phyloP scores from a whole-genome alignment of 2,113 vertebrate species.

The Epinephelus lanceolatus region DNA sequence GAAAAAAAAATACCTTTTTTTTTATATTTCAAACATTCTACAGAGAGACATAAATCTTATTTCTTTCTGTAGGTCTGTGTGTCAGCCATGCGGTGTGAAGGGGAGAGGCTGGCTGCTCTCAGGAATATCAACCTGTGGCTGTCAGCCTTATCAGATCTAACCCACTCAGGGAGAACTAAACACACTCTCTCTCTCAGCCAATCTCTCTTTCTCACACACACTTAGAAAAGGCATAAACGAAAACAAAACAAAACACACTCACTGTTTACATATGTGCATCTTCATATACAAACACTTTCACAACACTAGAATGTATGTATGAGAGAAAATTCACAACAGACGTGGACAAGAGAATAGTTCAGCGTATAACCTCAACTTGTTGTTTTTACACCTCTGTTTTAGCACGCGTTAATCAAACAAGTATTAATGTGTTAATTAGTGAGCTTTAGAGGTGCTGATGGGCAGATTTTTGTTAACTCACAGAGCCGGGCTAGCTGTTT shows the following conservation, averaged over 20 bases:
- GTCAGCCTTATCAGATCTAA: slow-evolving; percentile 81
- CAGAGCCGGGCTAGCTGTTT: not conserved
- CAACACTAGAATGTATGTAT: slow-evolving; percentile 6
- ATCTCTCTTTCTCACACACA: slow-evolving; percentile 44
- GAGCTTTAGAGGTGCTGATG: not conserved
- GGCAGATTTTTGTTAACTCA: not conserved
- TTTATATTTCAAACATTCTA: slow-evolving; percentile 38
- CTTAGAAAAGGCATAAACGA: slow-evolving; percentile 8
- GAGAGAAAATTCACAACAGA: slow-evolving; percentile 20
- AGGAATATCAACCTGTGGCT: slow-evolving; percentile 79
- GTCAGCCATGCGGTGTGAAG: slow-evolving; percentile 71
- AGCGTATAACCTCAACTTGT: not conserved
- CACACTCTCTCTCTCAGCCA: slow-evolving; percentile 54
- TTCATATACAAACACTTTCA: slow-evolving; percentile 36
- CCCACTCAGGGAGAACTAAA: slow-evolving; percentile 76
- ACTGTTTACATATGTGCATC: slow-evolving; percentile 15
- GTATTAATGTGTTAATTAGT: not conserved
- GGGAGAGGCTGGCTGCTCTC: slow-evolving; percentile 74
- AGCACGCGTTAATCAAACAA: not conserved
- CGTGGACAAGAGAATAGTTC: not conserved
- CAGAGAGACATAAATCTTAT: slow-evolving; percentile 61
- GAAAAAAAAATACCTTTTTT: not conserved
- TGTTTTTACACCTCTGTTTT: not conserved
- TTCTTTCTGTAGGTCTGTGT: slow-evolving; percentile 58
- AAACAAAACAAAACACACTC: slow-evolving; percentile 28